Base-by-base conservation (phyloP, 1,140 invertebrate species). In the Eupeodes corollae region DNA sequence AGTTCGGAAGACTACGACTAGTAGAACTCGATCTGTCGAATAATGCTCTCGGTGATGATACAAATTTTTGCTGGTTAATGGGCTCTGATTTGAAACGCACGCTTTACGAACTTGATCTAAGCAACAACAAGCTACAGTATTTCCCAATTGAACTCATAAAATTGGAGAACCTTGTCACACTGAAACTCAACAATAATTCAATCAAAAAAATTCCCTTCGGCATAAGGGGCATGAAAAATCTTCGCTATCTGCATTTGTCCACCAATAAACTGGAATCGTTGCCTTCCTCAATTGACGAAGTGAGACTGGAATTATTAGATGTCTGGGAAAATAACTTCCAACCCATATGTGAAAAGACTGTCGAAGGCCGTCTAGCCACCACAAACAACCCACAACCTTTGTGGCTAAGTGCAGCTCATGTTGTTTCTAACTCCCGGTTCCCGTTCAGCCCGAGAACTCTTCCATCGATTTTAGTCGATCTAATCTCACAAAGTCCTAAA, bases 21-120 rank as follows among this genome's bases (percentile, higher is more conserved):
- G 75, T 75, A 52, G 77, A 85, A 56, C 62, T 92, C 11, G 76
- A 80, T 70, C 53, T 91, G 15, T 70, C 79, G 6, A 74, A 82
- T 48, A 93, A 93, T 70, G 59, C 68, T 43, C 67, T 93, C 19
- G 77, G 79, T 35, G 68, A 71, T 52, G 55, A 59, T 19, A 64
- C 64, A 38, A 75, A 79, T 50, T 86, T 82, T 82, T 55, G 63
- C 39, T 86, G 83, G 83, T 54, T 85, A 34, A 68, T 75, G 37
- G 74, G 75, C 18, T 62, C 54, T 31, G 62, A 69, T 51, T 65
- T 77, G 0, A 53, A 49, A 12, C 34, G 53, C 12, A 52, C 64
- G 0, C 50, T 69, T 15, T 42, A 49, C 15, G 53, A 57, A 18
- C 48, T 69, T 30, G 61, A 66, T 53, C 48, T 68, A n/a, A 61